These are phyloP conservation scores for Chesias legatella DNA, from an alignment of 2,888 invertebrate species.

Conservation along the genomic window DNA sequence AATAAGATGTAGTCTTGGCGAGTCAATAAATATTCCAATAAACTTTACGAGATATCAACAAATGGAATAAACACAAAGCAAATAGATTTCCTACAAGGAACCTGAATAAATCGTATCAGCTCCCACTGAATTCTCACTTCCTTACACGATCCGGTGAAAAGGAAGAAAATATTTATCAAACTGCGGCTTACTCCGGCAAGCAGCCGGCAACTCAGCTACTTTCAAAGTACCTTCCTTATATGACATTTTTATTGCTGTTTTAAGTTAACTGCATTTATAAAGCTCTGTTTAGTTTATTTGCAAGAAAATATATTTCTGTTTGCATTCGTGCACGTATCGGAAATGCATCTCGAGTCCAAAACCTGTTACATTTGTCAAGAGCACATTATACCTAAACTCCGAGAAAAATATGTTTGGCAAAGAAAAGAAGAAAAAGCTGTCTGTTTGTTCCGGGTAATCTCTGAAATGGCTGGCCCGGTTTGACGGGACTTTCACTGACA, in stretches of 20 bases:
- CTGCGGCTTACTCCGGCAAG: constrained; percentile 15
- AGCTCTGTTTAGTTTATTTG: too few relatives aligned
- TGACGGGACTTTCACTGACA: too few relatives aligned
- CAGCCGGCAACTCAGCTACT: constrained; percentile 13
- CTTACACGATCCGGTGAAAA: constrained; percentile 17
- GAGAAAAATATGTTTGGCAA: constrained; percentile 24
- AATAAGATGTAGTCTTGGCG: too few relatives aligned
- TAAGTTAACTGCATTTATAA: too few relatives aligned
- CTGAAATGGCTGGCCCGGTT: too few relatives aligned
- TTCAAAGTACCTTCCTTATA: constrained; percentile 11
- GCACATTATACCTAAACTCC: constrained; percentile 12
- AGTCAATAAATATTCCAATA: too few relatives aligned
- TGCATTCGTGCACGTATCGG: background rate
- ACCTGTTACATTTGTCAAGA: constrained; percentile 11
- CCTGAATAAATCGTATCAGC: constrained; percentile 21
- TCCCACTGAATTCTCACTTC: constrained; percentile 23
- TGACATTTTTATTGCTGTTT: constrained; percentile 9
- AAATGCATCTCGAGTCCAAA: background rate
- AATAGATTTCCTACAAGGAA: constrained; percentile 6
- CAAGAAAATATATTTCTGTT: background rate
- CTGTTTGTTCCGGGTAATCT: too few relatives aligned
- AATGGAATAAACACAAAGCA: constrained; percentile 9
- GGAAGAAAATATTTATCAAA: constrained; percentile 26
- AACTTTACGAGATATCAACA: background rate
- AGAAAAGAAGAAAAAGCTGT: too few relatives aligned